These are phyloP conservation scores for Cavia porcellus DNA, from an alignment of 2,113 vertebrate genomes.

Conservation along the genomic window DNA sequence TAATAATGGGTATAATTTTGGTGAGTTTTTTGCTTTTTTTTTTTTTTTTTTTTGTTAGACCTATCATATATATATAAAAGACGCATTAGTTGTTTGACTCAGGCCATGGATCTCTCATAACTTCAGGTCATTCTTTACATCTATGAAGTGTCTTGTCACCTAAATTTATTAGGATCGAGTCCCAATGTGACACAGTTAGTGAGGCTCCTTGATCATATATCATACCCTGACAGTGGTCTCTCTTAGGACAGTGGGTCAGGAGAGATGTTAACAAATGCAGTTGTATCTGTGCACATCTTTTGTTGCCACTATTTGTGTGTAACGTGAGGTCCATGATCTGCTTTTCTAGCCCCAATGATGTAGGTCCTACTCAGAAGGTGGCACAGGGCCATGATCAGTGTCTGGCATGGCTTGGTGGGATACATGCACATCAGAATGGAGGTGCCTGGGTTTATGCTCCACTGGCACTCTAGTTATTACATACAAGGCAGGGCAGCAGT, in stretches of 20 bases:
- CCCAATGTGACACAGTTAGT: neutral
- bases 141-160: neutral
- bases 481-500: neutral
- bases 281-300: neutral
- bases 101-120: neutral
- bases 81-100: neutral
- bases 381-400: neutral
- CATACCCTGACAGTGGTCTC: neutral
- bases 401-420: neutral
- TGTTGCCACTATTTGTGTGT: neutral
- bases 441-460: neutral
- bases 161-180: neutral
- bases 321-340: neutral
- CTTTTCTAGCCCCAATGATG: neutral
- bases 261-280: neutral
- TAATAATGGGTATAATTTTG: constrained; percentile 3
- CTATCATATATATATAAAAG: neutral
- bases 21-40: no score
- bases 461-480: neutral
- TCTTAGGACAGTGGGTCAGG: neutral
- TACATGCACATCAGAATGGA: neutral
- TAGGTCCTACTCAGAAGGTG: neutral
- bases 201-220: neutral
- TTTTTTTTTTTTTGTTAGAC: neutral
- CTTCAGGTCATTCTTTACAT: constrained; percentile 24